phyloP scores from a whole-genome alignment of 2,888 invertebrate genomes.

The Steinernema scapterisci region DNA sequence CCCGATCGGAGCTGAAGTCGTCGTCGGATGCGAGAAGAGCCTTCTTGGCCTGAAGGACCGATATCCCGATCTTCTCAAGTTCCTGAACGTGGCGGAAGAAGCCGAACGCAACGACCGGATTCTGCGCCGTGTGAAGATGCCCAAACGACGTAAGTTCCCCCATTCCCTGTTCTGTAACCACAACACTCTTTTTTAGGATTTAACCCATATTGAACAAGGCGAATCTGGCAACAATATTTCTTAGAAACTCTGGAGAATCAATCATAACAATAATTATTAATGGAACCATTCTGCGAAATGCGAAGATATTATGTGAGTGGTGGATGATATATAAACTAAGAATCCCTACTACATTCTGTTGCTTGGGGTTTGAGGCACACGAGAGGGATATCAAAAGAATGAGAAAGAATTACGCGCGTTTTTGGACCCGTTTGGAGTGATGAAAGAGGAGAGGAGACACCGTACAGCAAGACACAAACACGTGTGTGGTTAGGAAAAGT shows the following conservation, averaged over 20 bases:
- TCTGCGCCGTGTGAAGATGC: too few species aligned
- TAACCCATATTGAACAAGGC: not conserved
- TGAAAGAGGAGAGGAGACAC: slow-evolving; percentile 24
- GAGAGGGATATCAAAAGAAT: slow-evolving; percentile 1
- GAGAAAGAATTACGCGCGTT: slow-evolving; percentile 2
- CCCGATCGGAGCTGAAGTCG: too few species aligned
- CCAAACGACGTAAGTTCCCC: too few species aligned
- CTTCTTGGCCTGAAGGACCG: too few species aligned
- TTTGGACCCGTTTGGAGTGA: not conserved
- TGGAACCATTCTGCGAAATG: not conserved
- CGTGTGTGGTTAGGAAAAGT: not conserved
- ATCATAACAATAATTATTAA: not conserved
- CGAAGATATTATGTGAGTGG: not conserved
- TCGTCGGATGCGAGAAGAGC: too few species aligned
- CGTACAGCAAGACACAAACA: slow-evolving; percentile 13
- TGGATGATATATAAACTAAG: not conserved
- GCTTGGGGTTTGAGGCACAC: not conserved
- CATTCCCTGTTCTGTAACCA: too few species aligned
- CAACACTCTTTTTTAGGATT: too few species aligned
- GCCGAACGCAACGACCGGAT: too few species aligned
- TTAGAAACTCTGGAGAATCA: not conserved
- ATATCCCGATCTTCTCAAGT: too few species aligned
- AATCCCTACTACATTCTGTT: not conserved
- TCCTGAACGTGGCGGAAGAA: too few species aligned
- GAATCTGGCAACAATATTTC: not conserved